These are phyloP conservation scores for Drosophila longiperda DNA, from an alignment of 2,888 invertebrate species.

Conservation along the genomic window DNA sequence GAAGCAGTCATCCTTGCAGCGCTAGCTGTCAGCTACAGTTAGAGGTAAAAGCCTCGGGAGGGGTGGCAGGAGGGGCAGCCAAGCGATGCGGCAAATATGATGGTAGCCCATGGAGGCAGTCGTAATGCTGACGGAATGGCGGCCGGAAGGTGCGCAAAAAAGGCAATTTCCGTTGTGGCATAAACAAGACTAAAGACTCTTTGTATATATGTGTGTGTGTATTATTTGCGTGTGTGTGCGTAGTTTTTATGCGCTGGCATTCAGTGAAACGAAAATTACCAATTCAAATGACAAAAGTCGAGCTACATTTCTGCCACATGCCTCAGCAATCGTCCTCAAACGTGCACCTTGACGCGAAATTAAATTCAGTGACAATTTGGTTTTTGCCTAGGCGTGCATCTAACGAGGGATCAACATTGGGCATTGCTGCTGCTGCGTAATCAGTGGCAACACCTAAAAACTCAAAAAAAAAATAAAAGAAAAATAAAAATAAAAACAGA, in stretches of 20 bases:
- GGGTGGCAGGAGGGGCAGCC: conserved; percentile 23
- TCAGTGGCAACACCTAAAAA: conserved; percentile 38
- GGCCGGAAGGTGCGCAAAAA: conserved; percentile 74
- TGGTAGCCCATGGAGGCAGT: conserved; percentile 27
- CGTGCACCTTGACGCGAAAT: conserved; percentile 56
- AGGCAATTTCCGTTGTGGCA: conserved; percentile 75
- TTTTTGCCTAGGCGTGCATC: conserved; percentile 46
- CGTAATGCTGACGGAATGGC: conserved; percentile 30
- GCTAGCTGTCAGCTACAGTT: conserved; percentile 71
- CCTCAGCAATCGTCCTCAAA: background rate
- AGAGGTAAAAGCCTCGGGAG: conserved; percentile 35
- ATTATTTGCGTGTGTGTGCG: conserved; percentile 31
- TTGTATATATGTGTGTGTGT: background rate
- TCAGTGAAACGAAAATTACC: conserved; percentile 74
- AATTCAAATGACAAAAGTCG: conserved; percentile 76
- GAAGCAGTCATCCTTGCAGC: conserved; percentile 22
- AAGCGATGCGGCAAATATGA: conserved; percentile 70
- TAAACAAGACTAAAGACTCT: conserved; percentile 57
- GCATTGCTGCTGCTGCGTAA: conserved; percentile 30
- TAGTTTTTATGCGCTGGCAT: conserved; percentile 63
- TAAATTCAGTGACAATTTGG: conserved; percentile 80
- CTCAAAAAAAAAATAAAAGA: background rate
- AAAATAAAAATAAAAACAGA: background rate
- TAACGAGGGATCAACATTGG: conserved; percentile 60
- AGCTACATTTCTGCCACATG: background rate